Evolutionary conservation across 2,888 invertebrate genomes (phyloP), one percentile per base, ranked within the genome.

Genomic region (Drosophila koepferae): DNA sequence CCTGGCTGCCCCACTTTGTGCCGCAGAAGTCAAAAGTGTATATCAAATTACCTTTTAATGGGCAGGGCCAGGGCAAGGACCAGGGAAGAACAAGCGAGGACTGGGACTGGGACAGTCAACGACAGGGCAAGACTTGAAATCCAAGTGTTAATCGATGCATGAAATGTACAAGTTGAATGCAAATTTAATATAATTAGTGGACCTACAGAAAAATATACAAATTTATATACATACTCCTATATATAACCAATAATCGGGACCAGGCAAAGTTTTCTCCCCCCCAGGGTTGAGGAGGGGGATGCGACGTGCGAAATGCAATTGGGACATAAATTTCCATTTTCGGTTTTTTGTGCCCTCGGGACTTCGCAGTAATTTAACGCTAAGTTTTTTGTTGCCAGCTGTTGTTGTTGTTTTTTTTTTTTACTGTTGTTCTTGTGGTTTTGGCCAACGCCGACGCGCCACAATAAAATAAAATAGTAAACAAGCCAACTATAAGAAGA

Each of bases 311-410:
- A 81, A 86, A 80, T 88, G 86, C 86, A 90, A 86, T 88, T 88
- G 90, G 86, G 90, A 90, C 90, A 86, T 88, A 86, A 86, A 90
- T 86, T 86, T 83, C 86, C 90, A 88, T 86, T 87, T 87, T 88
- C 75, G 86, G 88, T 86, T 81, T 81, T 51, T 54, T 85, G 87
- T 89, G 82, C 87, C 90, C 87, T 66, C 78, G 90, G 81, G 87
- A 80, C 71, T 72, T 88, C 73, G 73, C 77, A 90, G 90, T 90
- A 87, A 87, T 87, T 87, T 87, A 88, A 87, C 87, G 90, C 87
- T 78, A 89, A 81, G 89, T 85, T 86, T 86, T 78, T 77, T 64
- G 51, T 61, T 63, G 23, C 58, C 31, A 16, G 48, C 2, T 12
- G 6, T 38, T 38, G 12, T 10, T 36, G 9, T 43, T 43, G 0